Conservation (phyloP, 2,113 vertebrate genomes). For the Lycocorax pyrrhopterus region DNA sequence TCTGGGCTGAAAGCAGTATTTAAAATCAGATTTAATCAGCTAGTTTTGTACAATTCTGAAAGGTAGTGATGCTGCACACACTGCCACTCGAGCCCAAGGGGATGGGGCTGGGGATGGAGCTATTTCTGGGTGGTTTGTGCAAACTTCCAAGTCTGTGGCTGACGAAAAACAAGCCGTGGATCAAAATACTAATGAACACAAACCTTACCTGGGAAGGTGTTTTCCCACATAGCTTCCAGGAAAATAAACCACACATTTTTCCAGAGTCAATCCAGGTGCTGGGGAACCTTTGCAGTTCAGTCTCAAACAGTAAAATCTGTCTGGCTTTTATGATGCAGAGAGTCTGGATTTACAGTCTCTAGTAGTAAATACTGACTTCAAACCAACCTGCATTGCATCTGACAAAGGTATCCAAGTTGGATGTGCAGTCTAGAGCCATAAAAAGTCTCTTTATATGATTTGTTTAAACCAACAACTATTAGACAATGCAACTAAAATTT, state of each 20-base stretch:
- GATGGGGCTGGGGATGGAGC: background rate
- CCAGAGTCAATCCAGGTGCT: background rate
- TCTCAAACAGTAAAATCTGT: background rate
- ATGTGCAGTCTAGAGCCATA: background rate
- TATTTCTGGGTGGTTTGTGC: background rate
- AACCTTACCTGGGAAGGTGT: background rate
- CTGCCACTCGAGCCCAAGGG: background rate
- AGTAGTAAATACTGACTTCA: background rate
- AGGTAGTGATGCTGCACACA: background rate
- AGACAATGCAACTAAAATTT: background rate
- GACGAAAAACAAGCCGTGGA: background rate
- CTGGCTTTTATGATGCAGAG: background rate
- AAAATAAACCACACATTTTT: background rate
- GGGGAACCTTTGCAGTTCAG: background rate
- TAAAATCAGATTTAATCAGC: conserved; percentile 46
- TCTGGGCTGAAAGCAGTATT: conserved; percentile 30
- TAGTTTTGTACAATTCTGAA: conserved; percentile 26
- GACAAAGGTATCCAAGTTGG: background rate
- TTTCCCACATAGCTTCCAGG: background rate
- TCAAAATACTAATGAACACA: background rate
- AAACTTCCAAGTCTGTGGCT: background rate
- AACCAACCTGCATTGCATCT: background rate
- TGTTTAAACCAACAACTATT: background rate
- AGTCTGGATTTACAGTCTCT: background rate
- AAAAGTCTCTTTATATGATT: background rate